Evolutionary conservation across 2,797 vertebrate species (phyloP).

Genomic region (Pangasius sanitwongsei): DNA sequence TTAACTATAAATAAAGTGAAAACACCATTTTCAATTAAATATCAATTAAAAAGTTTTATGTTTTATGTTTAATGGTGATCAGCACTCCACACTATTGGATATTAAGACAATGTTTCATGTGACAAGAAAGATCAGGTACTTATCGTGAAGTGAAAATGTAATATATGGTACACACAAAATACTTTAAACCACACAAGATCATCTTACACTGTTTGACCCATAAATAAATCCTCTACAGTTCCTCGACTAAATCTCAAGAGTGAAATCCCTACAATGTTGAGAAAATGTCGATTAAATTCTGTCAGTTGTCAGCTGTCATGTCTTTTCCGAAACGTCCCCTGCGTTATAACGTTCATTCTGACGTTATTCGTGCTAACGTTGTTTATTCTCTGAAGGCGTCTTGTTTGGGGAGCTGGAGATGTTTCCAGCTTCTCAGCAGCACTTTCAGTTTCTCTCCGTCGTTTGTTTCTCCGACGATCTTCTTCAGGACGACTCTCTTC

Average conservation of each 20-base stretch:
- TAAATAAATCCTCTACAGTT: conserved; percentile 10
- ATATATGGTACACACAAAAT: not conserved
- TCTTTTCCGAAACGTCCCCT: not conserved
- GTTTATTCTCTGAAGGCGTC: conserved; percentile 69
- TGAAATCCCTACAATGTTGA: not conserved
- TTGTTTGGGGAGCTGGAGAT: conserved; percentile 79
- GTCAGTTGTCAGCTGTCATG: not conserved
- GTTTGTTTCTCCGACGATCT: conserved; percentile 75
- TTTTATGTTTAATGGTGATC: not conserved
- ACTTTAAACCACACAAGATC: not conserved
- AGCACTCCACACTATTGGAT: not conserved
- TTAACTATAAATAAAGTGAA: not conserved
- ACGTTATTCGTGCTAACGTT: not conserved
- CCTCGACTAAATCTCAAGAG: not conserved
- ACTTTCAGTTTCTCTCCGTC: conserved; percentile 83
- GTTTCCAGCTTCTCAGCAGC: conserved; percentile 87
- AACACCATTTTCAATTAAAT: no score
- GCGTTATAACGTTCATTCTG: not conserved
- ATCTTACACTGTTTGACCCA: not conserved
- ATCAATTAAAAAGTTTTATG: no score
- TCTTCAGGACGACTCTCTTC: conserved; percentile 85
- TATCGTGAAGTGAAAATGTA: not conserved
- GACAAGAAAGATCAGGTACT: not conserved
- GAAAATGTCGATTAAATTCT: not conserved
- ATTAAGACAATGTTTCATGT: not conserved